Evolutionary conservation across 2,113 vertebrate genomes (phyloP).

Genomic region (Gasterosteus nipponicus): DNA sequence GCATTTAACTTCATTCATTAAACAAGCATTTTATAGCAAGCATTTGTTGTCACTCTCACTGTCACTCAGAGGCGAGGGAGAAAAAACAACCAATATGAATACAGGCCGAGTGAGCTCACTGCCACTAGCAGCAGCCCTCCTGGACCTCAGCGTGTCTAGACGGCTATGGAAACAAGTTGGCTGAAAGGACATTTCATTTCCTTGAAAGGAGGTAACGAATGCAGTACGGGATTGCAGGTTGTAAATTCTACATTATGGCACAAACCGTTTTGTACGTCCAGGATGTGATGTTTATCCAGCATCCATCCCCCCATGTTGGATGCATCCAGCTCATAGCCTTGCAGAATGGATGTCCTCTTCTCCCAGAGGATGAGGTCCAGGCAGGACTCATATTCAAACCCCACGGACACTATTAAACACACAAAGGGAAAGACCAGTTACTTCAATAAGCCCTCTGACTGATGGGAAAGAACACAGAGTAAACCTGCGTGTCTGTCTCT

Average conservation of each 20-base stretch:
- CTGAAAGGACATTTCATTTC: neutral
- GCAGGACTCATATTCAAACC: constrained; percentile 97
- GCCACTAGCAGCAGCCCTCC: neutral
- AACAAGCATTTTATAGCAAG: neutral
- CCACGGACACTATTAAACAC: constrained; percentile 90
- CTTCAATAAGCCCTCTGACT: neutral
- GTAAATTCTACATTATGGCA: neutral
- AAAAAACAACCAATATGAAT: neutral
- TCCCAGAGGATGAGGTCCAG: constrained; percentile 98
- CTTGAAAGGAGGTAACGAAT: neutral
- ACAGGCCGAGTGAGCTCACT: neutral
- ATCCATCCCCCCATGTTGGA: constrained; percentile 99
- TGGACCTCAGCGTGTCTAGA: neutral
- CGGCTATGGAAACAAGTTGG: neutral
- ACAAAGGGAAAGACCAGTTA: constrained; percentile 3
- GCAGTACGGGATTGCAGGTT: neutral
- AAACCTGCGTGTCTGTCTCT: constrained; percentile 22
- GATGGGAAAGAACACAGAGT: neutral
- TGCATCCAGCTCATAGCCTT: constrained; percentile 95
- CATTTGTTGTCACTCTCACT: neutral
- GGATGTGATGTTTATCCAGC: constrained; percentile 92
- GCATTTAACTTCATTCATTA: neutral
- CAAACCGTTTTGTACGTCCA: constrained; percentile 96
- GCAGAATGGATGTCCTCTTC: constrained; percentile 91
- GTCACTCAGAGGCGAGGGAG: too few relatives aligned